Conservation (phyloP, 2,888 invertebrate genomes). For the Sminthurides aquaticus region DNA sequence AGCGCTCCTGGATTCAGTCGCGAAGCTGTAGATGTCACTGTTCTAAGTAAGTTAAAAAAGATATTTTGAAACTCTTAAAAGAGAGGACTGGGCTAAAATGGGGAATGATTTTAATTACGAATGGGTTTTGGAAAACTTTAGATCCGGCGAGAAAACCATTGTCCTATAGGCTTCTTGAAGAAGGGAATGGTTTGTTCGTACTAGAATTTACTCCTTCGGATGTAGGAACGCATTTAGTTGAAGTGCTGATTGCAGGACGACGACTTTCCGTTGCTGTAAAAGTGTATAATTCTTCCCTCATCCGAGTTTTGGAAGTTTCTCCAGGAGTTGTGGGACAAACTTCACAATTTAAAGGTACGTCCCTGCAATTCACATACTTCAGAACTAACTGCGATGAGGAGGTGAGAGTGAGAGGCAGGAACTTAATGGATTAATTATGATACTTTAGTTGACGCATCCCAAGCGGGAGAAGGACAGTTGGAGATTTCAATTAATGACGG, state of each 20-base stretch:
- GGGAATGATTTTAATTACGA: background rate
- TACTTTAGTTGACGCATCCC: slow-evolving; percentile 91
- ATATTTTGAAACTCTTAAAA: too few relatives aligned
- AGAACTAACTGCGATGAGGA: background rate
- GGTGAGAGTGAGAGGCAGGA: background rate
- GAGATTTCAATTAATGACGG: slow-evolving; percentile 99
- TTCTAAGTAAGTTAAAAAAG: slow-evolving; percentile 51
- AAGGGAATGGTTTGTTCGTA: slow-evolving; percentile 72
- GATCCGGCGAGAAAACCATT: slow-evolving; percentile 79
- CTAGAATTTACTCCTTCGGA: slow-evolving; percentile 88
- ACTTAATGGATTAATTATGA: too few relatives aligned
- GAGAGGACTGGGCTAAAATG: too few relatives aligned
- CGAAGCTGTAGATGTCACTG: slow-evolving; percentile 54
- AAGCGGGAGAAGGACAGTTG: slow-evolving; percentile 96
- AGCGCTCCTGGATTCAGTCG: slow-evolving; percentile 59
- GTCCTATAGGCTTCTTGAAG: slow-evolving; percentile 72
- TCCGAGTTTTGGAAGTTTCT: slow-evolving; percentile 88
- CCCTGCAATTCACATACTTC: slow-evolving; percentile 42
- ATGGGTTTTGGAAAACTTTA: slow-evolving; percentile 44
- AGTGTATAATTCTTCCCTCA: slow-evolving; percentile 87
- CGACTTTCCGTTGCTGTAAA: slow-evolving; percentile 83
- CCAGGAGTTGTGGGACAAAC: slow-evolving; percentile 91
- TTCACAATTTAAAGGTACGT: slow-evolving; percentile 93
- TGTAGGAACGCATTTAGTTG: slow-evolving; percentile 90
- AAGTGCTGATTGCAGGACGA: slow-evolving; percentile 80